Percentiles rank a stretch among this genome's conserved stretches.
Evolutionary conservation across 2,888 invertebrate species (phyloP).

Genomic region (Orthonevra nobilis): DNA sequence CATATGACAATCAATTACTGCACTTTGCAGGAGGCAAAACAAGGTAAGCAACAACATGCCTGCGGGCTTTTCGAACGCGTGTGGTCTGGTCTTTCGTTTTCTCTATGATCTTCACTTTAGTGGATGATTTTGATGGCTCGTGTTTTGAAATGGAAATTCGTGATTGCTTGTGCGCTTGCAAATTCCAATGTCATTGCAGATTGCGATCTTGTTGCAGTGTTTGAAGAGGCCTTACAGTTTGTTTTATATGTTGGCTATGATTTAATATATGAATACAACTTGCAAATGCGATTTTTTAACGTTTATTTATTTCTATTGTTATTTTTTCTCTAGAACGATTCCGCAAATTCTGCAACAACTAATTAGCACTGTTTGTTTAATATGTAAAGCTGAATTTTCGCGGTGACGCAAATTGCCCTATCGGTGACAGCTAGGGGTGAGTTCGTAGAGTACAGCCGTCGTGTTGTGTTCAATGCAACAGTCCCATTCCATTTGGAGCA

Average conservation of each 20-base stretch:
- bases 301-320: conserved; percentile 52
- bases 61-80: conserved; percentile 22
- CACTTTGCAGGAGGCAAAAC: conserved; percentile 62
- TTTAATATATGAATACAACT: conserved; percentile 29
- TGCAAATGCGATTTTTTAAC: conserved; percentile 7
- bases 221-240: neutral
- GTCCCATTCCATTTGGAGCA: too few species aligned
- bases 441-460: conserved; percentile 31
- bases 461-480: too few species aligned
- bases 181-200: conserved; percentile 64
- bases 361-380: conserved; percentile 63
- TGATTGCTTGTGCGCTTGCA: conserved; percentile 51
- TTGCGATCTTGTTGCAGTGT: conserved; percentile 19
- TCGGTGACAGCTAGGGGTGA: conserved; percentile 42
- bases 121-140: conserved; percentile 36
- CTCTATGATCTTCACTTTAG: conserved; percentile 2
- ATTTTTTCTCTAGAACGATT: conserved; percentile 39
- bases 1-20: conserved; percentile 60
- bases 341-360: conserved; percentile 65
- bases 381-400: conserved; percentile 49
- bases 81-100: conserved; percentile 18
- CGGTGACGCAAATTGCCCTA: conserved; percentile 55
- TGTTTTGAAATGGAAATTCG: conserved; percentile 26
- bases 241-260: neutral
- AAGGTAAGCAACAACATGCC: conserved; percentile 59